These are phyloP conservation scores for Camponotus fellah DNA, from an alignment of 2,888 invertebrate species.

Conservation along the genomic window DNA sequence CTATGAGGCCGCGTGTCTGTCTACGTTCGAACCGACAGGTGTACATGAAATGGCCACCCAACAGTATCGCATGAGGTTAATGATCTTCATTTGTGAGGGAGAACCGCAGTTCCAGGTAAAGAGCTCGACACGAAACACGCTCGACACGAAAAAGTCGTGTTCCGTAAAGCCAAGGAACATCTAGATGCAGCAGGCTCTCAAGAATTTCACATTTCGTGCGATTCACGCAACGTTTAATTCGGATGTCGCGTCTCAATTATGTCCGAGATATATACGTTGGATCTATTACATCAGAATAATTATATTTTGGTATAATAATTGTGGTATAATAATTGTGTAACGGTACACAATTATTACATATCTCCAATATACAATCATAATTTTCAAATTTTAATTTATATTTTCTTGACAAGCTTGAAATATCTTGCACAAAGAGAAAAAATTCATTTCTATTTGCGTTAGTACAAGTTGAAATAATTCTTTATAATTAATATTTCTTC, in stretches of 20 bases:
- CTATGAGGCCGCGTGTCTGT: constrained; percentile 47
- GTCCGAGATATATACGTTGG: not conserved
- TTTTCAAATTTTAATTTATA: not conserved
- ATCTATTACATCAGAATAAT: not conserved
- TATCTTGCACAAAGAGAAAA: not conserved
- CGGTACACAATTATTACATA: not conserved
- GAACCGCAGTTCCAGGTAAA: constrained; percentile 53
- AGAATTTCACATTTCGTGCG: constrained; percentile 7
- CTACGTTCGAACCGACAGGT: constrained; percentile 48
- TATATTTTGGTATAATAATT: no score
- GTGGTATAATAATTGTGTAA: not conserved
- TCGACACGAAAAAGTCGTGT: constrained; percentile 44
- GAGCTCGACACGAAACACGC: constrained; percentile 48
- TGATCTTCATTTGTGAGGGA: constrained; percentile 52
- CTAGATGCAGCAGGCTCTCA: constrained; percentile 31
- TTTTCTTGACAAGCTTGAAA: not conserved
- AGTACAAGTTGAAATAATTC: not conserved
- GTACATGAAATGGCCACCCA: constrained; percentile 54
- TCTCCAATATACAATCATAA: not conserved
- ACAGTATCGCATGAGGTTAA: constrained; percentile 53
- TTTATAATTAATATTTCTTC: not conserved
- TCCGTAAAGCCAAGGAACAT: constrained; percentile 30
- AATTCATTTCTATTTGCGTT: not conserved
- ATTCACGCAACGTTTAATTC: constrained; percentile 43
- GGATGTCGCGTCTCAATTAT: constrained; percentile 34